Evolutionary conservation across 1,140 invertebrate genomes (phyloP).

Genomic region (Heliothis subflexa): DNA sequence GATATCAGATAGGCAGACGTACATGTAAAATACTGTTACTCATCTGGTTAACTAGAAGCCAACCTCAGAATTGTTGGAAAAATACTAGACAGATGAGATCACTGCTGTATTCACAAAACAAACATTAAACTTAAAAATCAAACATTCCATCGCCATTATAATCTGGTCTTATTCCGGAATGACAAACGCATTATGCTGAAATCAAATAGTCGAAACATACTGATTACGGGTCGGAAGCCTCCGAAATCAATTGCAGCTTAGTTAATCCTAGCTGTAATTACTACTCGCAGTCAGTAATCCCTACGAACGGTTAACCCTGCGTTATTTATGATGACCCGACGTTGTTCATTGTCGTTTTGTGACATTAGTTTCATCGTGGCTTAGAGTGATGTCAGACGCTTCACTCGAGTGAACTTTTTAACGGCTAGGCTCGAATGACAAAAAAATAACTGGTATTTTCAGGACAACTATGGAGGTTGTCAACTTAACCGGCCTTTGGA

Average conservation of each 20-base stretch:
- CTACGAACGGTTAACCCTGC: conserved; percentile 13
- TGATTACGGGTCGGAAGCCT: not conserved
- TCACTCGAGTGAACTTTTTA: too few relatives aligned
- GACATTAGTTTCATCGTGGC: not conserved
- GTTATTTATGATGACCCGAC: conserved; percentile 27
- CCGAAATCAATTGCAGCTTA: conserved; percentile 42
- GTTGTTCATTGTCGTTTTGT: conserved; percentile 19
- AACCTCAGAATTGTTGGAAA: too few relatives aligned
- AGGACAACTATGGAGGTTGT: too few relatives aligned
- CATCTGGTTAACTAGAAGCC: too few relatives aligned
- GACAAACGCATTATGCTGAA: not conserved
- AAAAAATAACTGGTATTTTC: too few relatives aligned
- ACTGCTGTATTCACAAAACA: too few relatives aligned
- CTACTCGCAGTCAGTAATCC: conserved; percentile 28
- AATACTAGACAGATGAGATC: too few relatives aligned
- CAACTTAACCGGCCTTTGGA: too few relatives aligned
- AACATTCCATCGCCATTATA: not conserved
- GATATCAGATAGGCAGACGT: too few relatives aligned
- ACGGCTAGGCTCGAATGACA: too few relatives aligned
- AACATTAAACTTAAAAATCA: not conserved
- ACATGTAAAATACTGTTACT: too few relatives aligned
- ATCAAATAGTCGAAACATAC: conserved; percentile 23
- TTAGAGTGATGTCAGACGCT: too few relatives aligned
- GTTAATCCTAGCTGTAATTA: conserved; percentile 41
- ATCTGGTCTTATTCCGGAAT: not conserved